Base-by-base conservation (phyloP, 2,113 vertebrate species). In the Amphilophus citrinellus region DNA sequence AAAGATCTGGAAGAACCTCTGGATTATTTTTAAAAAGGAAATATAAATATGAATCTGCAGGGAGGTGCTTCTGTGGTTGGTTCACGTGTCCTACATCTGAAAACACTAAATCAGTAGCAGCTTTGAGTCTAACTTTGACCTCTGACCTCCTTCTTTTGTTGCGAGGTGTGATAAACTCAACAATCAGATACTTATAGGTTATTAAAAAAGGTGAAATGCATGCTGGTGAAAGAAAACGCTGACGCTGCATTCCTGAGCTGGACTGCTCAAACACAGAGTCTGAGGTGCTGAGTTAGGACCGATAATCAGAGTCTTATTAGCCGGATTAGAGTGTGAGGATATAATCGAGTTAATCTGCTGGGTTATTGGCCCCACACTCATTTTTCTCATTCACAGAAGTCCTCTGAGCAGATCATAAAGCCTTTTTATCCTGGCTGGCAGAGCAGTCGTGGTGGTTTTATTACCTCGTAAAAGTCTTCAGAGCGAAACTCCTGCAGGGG, bases 221-320 rank as follows among this genome's bases (percentile, higher is more conserved):
- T 2, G 3, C 14, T 42, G 42, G 13, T 66, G 27, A 27, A 27
- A 27, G 27, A 27, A 27, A 27, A 3, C 27, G 3, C 2, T 27
- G 27, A 27, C 27, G 27, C 27, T 27, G 27, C 27, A 27, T 27
- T 27, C 27, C 27, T 27, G 27, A 27, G 27, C 27, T 27, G 37
- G 35, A 35, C 35, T 6, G 35, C 2, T 35, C 35, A 35, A 30
- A 30, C 30, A 30, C 30, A 30, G 30, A 30, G 30, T 3, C 30
- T 3, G 10, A 61, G 27, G 24, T 15, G 82, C 71, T 65, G 76
- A 71, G 44, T 61, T 62, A 39, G 50, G 61, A 27, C 53, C 68
- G 53, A 14, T 73, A 61, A 85, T 88, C 68, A 27, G 84, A 88
- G 84, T 86, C 15, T 80, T n/a, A 61, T 89, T 82, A 84, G 63